These are phyloP conservation scores for Bergia puertoricense DNA, from an alignment of 92 coral and sea anemone species.

Conservation along the genomic window DNA sequence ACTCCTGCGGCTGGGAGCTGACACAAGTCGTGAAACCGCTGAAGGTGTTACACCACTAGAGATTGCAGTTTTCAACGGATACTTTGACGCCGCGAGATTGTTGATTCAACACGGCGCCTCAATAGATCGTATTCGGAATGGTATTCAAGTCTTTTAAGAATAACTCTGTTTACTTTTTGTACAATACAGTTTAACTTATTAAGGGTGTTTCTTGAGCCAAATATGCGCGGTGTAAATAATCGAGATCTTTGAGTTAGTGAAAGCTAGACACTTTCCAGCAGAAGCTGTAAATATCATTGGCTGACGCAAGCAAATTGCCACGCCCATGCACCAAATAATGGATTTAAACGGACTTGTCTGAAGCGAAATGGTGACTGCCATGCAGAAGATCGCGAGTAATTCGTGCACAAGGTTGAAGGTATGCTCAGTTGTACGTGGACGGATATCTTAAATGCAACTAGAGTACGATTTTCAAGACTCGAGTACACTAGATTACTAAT, in stretches of 20 bases:
- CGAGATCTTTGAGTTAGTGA: not conserved
- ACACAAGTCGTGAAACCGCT: slow-evolving; percentile 68
- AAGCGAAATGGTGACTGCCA: too few relatives aligned
- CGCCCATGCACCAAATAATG: too few relatives aligned
- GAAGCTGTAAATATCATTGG: too few relatives aligned
- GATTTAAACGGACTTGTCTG: too few relatives aligned
- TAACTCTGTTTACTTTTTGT: not conserved
- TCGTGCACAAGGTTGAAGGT: too few relatives aligned
- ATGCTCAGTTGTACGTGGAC: too few relatives aligned
- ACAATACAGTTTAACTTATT: not conserved
- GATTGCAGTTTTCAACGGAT: slow-evolving; percentile 79
- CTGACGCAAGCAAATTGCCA: too few relatives aligned
- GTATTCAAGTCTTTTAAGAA: slow-evolving; percentile 52
- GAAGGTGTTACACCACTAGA: slow-evolving; percentile 83
- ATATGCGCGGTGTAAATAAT: not conserved
- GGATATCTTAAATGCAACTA: too few relatives aligned
- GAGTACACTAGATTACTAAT: too few relatives aligned
- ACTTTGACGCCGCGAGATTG: slow-evolving; percentile 76
- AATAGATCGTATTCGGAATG: slow-evolving; percentile 80
- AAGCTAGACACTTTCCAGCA: not conserved
- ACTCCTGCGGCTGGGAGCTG: slow-evolving; percentile 70
- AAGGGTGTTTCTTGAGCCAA: not conserved
- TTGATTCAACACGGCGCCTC: slow-evolving; percentile 84
- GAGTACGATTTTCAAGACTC: too few relatives aligned
- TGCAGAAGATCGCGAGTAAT: too few relatives aligned